Conservation (phyloP, 2,888 invertebrate species). For the Parasteatoda lunata region DNA sequence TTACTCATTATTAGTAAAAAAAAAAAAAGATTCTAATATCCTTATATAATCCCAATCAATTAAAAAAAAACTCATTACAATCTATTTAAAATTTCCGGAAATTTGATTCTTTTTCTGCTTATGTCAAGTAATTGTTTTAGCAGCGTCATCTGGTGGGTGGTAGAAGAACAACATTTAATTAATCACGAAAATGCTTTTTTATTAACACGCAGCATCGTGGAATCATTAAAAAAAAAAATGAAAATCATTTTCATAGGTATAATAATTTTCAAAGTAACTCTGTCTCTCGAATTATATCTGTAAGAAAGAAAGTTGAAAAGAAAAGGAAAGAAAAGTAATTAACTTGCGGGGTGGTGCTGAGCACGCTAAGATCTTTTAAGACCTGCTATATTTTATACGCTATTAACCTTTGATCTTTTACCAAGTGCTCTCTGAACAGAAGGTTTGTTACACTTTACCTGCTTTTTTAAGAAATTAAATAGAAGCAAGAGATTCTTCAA, state of each 20-base stretch:
- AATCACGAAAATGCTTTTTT: slow-evolving; percentile 39
- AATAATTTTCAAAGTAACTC: slow-evolving; percentile 38
- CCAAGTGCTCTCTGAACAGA: slow-evolving; percentile 30
- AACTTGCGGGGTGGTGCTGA: slow-evolving; percentile 41
- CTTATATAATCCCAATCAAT: background rate
- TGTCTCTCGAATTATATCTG: slow-evolving; percentile 19
- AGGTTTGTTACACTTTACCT: slow-evolving; percentile 6
- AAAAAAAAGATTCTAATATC: too few species aligned
- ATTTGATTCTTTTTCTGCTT: slow-evolving; percentile 19
- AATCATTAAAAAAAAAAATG: slow-evolving; percentile 1
- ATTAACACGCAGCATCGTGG: background rate
- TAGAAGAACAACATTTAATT: slow-evolving; percentile 38
- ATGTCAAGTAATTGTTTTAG: slow-evolving; percentile 14
- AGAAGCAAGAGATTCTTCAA: too few species aligned
- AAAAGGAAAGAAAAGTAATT: slow-evolving; percentile 42
- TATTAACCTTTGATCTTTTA: slow-evolving; percentile 60
- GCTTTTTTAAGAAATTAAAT: background rate
- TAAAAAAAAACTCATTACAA: background rate
- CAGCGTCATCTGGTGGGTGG: slow-evolving; percentile 60
- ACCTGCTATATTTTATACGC: slow-evolving; percentile 60
- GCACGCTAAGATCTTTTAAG: slow-evolving; percentile 29
- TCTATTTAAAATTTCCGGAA: slow-evolving; percentile 25
- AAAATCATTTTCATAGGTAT: slow-evolving; percentile 11
- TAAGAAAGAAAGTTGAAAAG: background rate
- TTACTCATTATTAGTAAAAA: too few species aligned